A percentile compares a stretch with the other conserved stretches of the same genome.
These are phyloP conservation scores for Peromyscus eremicus DNA, from an alignment of 2,797 vertebrate genomes.

Conservation along the genomic window DNA sequence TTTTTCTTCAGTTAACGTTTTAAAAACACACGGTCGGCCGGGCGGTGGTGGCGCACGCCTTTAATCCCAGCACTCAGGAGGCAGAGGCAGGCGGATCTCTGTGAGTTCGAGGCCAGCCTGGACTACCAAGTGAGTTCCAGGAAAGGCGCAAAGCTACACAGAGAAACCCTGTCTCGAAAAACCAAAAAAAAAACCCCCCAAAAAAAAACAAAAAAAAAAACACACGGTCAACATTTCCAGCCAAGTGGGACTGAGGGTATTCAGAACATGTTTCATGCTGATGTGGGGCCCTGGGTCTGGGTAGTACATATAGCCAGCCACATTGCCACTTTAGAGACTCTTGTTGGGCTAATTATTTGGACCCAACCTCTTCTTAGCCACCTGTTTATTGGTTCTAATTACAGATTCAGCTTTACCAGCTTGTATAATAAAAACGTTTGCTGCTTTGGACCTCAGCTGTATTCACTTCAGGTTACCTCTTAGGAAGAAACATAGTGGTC, in stretches of 20 bases:
- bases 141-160: no score
- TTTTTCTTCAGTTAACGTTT: slow-evolving; percentile 6
- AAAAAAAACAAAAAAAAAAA: no score
- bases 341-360: background rate
- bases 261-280: background rate
- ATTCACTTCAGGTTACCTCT: slow-evolving; percentile 17
- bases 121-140: no score
- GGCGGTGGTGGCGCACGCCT: no score
- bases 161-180: no score
- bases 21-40: slow-evolving; percentile 22
- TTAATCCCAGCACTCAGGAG: no score
- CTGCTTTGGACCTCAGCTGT: background rate
- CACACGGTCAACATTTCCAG: background rate
- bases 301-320: background rate
- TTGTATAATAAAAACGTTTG: background rate
- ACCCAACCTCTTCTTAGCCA: background rate
- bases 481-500: slow-evolving; percentile 42
- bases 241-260: background rate
- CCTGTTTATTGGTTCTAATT: background rate
- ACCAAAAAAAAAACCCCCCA: no score
- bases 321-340: background rate
- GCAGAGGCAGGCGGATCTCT: no score
- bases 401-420: background rate
- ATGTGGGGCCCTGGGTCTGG: background rate
- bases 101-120: no score